Base-by-base conservation (phyloP, 2,888 invertebrate species). In the Strigamia maritima region DNA sequence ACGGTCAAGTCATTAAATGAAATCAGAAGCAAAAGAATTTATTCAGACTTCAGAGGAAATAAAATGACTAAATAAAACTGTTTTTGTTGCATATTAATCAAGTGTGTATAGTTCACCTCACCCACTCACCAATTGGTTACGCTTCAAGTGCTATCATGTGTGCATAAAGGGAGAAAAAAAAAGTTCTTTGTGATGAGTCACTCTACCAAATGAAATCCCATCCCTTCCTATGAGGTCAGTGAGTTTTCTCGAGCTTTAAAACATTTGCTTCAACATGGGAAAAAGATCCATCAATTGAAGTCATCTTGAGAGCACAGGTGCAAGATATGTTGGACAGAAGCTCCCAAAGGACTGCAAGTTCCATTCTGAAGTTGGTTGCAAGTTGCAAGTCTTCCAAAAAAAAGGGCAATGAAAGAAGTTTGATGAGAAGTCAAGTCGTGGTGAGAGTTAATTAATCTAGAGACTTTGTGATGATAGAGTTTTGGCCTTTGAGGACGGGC, bases 61-160 rank as follows among this genome's bases (percentile, higher is more conserved):
- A 19, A 49, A 49, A 49, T 12, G 49, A 49, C 16, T 1, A 49
- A 19, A 49, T 19, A 49, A 49, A 16, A 49, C n/a, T 19, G 19
- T 6, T 19, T 12, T 70, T 26, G 70, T 28, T 70, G 70, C 70
- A 70, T 70, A 70, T 70, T 70, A 70, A 70, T 70, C 70, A n/a
- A 70, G 70, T 19, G 19, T 54, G 44, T 16, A 6, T 10, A 70
- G 70, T 70, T 70, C 70, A 70, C 70, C 70, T 70, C 70, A 28
- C 24, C 70, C 70, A 70, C 70, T 70, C 70, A 26, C 16, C 70
- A 70, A 70, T 70, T 70, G 70, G 70, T 70, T 70, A 70, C 70
- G 70, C 70, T 70, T 70, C 70, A 70, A 70, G 70, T 28, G 70
- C 70, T 70, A 70, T 70, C 70, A 70, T 70, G 70, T 70, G 70